These are phyloP conservation scores for Mongoloraphidia duomilia DNA, from an alignment of 2,888 invertebrate genomes.

Conservation along the genomic window DNA sequence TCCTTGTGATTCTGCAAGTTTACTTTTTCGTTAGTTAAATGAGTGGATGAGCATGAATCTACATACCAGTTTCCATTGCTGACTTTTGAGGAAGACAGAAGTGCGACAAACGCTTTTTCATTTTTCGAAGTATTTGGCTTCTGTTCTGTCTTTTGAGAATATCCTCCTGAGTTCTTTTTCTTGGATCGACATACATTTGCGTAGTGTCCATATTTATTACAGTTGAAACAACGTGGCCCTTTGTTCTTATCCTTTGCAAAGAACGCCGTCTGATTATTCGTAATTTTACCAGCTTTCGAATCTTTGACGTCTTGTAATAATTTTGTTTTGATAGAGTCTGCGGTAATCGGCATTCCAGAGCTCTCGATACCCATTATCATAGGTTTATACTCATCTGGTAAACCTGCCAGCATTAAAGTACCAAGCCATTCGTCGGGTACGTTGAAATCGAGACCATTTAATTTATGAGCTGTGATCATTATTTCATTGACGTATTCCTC, in stretches of 20 bases:
- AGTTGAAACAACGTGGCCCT: constrained; percentile 8
- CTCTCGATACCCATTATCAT: too few relatives aligned
- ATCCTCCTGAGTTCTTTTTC: neutral
- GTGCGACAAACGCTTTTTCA: too few relatives aligned
- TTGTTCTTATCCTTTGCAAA: neutral
- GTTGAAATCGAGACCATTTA: too few relatives aligned
- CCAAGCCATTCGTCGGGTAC: too few relatives aligned
- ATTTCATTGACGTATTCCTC: too few relatives aligned
- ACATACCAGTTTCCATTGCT: constrained; percentile 5
- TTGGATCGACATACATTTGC: constrained; percentile 1
- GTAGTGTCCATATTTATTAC: constrained; percentile 2
- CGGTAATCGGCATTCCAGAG: too few relatives aligned
- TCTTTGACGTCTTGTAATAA: too few relatives aligned
- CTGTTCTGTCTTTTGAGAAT: neutral
- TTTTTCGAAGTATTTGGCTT: neutral
- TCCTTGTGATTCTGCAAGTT: neutral
- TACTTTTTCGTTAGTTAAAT: constrained; percentile 6
- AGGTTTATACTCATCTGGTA: too few relatives aligned
- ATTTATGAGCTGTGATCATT: too few relatives aligned
- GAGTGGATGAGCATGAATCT: constrained; percentile 10
- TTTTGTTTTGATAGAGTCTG: too few relatives aligned
- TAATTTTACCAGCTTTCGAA: too few relatives aligned
- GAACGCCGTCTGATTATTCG: neutral
- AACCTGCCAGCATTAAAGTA: too few relatives aligned
- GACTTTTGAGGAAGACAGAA: neutral